phyloP scores from a whole-genome alignment of 2,113 vertebrate genomes.

The Macquaria ambigua region DNA sequence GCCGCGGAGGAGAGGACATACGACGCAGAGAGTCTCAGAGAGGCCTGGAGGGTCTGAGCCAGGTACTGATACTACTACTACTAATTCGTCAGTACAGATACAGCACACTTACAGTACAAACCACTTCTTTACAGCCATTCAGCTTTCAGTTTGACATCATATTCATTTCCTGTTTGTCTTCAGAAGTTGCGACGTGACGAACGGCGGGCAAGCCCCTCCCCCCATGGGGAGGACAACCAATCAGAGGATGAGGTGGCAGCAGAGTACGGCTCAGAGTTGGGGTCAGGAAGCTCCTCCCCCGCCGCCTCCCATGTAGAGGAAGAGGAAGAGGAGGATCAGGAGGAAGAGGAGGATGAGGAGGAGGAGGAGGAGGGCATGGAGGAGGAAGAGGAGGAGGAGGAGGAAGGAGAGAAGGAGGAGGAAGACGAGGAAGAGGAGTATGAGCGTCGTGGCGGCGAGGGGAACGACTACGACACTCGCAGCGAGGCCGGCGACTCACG shows the following conservation, averaged over 20 bases:
- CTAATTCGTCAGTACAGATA: not conserved
- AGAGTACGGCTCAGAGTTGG: slow-evolving; percentile 91
- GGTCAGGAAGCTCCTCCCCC: slow-evolving; percentile 93
- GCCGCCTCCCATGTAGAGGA: slow-evolving; percentile 85
- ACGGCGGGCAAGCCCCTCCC: slow-evolving; percentile 86
- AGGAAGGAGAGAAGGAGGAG: slow-evolving; percentile 79
- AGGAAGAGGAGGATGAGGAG: slow-evolving; percentile 78
- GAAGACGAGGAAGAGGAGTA: slow-evolving; percentile 91
- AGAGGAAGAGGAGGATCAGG: slow-evolving; percentile 81
- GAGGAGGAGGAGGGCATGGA: slow-evolving; percentile 81
- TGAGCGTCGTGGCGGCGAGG: slow-evolving; percentile 88
- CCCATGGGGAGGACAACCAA: slow-evolving; percentile 88
- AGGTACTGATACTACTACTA: slow-evolving; percentile 38
- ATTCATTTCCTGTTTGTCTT: slow-evolving; percentile 18
- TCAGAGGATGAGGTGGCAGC: slow-evolving; percentile 82
- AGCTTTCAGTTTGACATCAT: not conserved
- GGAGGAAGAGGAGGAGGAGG: slow-evolving; percentile 88
- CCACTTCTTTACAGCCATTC: not conserved
- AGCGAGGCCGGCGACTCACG: slow-evolving; percentile 98
- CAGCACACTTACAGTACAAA: not conserved
- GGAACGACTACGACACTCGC: slow-evolving; percentile 94
- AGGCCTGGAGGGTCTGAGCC: slow-evolving; percentile 51
- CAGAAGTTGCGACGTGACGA: slow-evolving; percentile 89
- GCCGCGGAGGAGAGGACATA: slow-evolving; percentile 37
- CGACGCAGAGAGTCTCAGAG: slow-evolving; percentile 52